These are phyloP conservation scores for Tragelaphus imberbis DNA, from an alignment of 2,113 vertebrate genomes.

Conservation along the genomic window DNA sequence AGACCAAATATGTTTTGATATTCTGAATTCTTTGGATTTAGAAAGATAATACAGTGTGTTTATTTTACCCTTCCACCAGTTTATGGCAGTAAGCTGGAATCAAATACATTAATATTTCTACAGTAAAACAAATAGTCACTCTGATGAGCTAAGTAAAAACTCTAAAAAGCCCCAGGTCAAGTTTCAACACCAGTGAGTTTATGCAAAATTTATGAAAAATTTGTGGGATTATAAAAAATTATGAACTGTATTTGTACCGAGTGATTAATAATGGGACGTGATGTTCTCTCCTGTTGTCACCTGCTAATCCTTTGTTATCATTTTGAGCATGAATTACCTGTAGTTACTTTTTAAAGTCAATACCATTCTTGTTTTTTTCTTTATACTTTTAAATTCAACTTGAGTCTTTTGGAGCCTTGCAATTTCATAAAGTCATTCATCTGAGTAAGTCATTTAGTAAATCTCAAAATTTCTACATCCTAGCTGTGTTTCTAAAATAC, in stretches of 20 bases:
- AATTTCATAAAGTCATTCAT: conserved; percentile 11
- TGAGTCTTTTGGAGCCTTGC: background rate
- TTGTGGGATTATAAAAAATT: background rate
- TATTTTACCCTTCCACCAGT: background rate
- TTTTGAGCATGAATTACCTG: conserved; percentile 30
- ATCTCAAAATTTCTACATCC: background rate
- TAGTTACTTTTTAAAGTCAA: background rate
- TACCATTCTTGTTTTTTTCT: background rate
- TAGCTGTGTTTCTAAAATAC: conserved; percentile 16
- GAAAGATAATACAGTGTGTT: background rate
- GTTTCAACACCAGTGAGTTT: conserved; percentile 3
- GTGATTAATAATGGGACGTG: conserved; percentile 25
- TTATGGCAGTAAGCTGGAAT: background rate
- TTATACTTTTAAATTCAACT: conserved; percentile 1
- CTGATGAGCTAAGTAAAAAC: background rate
- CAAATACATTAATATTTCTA: conserved; percentile 12
- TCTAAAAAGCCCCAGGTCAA: background rate
- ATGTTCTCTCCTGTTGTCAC: background rate
- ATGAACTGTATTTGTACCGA: background rate
- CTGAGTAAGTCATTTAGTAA: conserved; percentile 18
- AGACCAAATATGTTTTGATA: background rate
- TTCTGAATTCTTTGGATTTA: conserved; percentile 16
- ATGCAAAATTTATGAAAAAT: conserved; percentile 7
- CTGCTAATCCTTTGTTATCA: background rate
- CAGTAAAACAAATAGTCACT: background rate